A percentile compares a stretch with the other conserved stretches of the same genome.
phyloP scores from a whole-genome alignment of 2,888 invertebrate genomes.

The Acleris literana region DNA sequence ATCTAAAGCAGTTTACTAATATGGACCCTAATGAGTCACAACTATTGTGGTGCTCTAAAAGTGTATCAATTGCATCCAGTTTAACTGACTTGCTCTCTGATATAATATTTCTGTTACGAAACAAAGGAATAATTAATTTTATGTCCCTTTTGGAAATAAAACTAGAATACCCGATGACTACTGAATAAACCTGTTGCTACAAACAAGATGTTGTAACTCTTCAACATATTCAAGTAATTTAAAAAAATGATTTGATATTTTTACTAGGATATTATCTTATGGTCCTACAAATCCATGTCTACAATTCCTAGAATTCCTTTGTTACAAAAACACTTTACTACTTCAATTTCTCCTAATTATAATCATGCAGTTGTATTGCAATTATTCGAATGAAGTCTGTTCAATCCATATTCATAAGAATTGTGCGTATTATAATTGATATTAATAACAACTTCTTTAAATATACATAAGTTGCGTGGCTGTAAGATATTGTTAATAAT shows the following conservation, averaged over 20 bases:
- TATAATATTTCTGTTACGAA: constrained; percentile 20
- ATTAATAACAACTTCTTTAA: neutral
- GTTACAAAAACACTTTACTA: constrained; percentile 17
- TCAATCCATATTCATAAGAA: constrained; percentile 9
- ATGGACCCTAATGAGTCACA: constrained; percentile 5
- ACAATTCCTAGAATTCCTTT: constrained; percentile 21
- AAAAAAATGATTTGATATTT: neutral
- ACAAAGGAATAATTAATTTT: constrained; percentile 21
- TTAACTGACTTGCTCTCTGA: neutral
- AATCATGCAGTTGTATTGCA: neutral
- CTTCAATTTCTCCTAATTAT: neutral
- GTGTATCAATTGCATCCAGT: neutral
- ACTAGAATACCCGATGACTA: neutral
- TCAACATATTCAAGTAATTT: too few relatives aligned
- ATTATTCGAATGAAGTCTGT: constrained; percentile 6
- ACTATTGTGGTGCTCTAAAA: neutral
- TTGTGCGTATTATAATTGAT: constrained; percentile 5
- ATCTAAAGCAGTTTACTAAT: neutral
- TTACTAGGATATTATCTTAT: neutral
- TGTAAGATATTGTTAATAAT: neutral
- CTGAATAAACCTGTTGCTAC: neutral
- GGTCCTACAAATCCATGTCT: neutral
- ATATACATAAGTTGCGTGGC: constrained; percentile 4
- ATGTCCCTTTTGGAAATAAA: neutral
- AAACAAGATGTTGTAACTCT: too few relatives aligned